Conservation (phyloP, 2,888 invertebrate species). For the Philereme vetulata region DNA sequence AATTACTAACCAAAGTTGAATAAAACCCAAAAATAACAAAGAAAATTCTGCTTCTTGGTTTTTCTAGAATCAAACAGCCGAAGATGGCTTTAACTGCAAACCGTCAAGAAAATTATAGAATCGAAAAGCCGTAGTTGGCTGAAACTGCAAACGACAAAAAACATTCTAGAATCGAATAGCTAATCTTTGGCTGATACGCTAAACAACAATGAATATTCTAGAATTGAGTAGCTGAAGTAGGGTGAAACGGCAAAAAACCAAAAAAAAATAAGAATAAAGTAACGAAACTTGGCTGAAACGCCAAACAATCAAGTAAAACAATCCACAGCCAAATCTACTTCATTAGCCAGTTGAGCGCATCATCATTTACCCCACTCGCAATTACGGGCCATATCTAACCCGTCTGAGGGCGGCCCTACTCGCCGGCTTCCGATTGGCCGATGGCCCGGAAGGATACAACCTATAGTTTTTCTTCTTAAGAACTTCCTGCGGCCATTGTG, state of each 20-base stretch:
- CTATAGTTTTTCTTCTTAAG: constrained; percentile 85
- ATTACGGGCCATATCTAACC: constrained; percentile 56
- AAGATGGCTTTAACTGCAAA: no score
- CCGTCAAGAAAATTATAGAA: no score
- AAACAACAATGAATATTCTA: background rate
- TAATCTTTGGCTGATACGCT: no score
- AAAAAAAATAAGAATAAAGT: constrained; percentile 18
- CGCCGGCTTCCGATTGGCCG: constrained; percentile 79
- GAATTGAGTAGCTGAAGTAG: background rate
- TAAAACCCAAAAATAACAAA: no score
- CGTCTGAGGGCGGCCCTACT: constrained; percentile 51
- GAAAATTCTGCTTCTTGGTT: no score
- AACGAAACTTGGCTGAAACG: background rate
- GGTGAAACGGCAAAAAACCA: constrained; percentile 26
- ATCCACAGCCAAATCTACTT: constrained; percentile 36
- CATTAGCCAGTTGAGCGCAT: constrained; percentile 36
- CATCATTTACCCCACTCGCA: constrained; percentile 44
- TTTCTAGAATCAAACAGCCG: no score
- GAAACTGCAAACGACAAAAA: no score
- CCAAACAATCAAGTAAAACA: constrained; percentile 36
- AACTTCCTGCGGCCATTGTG: constrained; percentile 82
- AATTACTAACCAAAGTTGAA: no score
- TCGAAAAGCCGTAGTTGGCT: no score
- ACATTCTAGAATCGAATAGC: no score
- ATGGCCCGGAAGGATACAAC: constrained; percentile 82